These are phyloP conservation scores for Eristalis pertinax DNA, from an alignment of 2,888 invertebrate genomes.

Conservation along the genomic window DNA sequence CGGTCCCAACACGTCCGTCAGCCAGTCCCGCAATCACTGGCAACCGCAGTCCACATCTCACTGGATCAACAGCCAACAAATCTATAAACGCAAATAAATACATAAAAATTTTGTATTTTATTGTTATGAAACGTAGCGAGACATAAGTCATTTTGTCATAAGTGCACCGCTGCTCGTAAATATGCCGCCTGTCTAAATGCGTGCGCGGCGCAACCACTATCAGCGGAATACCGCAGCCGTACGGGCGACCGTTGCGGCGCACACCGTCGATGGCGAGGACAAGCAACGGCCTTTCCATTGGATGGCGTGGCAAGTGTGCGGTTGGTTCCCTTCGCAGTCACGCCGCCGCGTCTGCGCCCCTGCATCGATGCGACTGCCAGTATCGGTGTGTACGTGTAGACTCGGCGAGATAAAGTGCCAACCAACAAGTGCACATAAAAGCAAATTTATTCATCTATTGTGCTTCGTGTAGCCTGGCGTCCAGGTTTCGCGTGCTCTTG, in stretches of 20 bases:
- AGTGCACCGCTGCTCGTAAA: conserved; percentile 57
- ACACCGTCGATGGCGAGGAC: conserved; percentile 12
- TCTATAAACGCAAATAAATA: not conserved
- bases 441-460: conserved; percentile 64
- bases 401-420: conserved; percentile 11
- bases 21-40: not conserved
- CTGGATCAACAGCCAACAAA: not conserved
- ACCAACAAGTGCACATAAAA: conserved; percentile 58
- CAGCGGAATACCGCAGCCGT: conserved; percentile 22
- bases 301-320: conserved; percentile 37
- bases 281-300: conserved; percentile 51
- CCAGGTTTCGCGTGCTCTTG: conserved; percentile 36
- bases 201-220: conserved; percentile 27
- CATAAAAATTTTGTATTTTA: conserved; percentile 54
- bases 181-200: conserved; percentile 54
- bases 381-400: not conserved
- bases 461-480: conserved; percentile 23
- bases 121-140: conserved; percentile 54
- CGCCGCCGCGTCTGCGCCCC: conserved; percentile 1
- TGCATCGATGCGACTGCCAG: conserved; percentile 9
- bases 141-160: conserved; percentile 67
- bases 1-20: no score
- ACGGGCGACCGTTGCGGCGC: conserved; percentile 18
- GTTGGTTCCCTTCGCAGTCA: conserved; percentile 4
- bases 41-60: not conserved